Percentiles rank a stretch among this genome's conserved stretches.
Evolutionary conservation across 2,888 invertebrate genomes (phyloP).

Genomic region (Cremastinae sp.): DNA sequence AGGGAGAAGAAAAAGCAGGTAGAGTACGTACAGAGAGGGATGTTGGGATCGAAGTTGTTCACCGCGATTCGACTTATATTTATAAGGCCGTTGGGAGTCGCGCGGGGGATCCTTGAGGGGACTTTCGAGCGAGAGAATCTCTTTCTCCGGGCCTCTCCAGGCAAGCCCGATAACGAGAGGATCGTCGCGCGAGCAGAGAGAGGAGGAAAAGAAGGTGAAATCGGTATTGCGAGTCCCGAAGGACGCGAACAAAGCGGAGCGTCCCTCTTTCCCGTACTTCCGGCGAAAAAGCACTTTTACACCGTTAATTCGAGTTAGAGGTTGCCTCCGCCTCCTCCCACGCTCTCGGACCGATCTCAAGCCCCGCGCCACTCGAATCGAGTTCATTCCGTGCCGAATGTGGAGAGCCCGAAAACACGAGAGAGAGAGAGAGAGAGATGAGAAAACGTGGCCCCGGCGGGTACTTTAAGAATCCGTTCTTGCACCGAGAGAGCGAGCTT

Average conservation of each 20-base stretch:
- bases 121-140: conserved; percentile 28
- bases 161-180: conserved; percentile 22
- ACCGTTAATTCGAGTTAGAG: conserved; percentile 48
- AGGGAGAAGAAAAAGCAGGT: too few species aligned
- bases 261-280: conserved; percentile 16
- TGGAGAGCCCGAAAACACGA: too few species aligned
- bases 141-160: conserved; percentile 8
- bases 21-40: too few species aligned
- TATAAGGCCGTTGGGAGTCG: conserved; percentile 53
- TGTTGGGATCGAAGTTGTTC: conserved; percentile 22
- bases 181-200: conserved; percentile 9
- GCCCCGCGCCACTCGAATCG: conserved; percentile 37
- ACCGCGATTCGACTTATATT: conserved; percentile 51
- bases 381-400: conserved; percentile 57
- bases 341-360: neutral
- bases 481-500: too few species aligned
- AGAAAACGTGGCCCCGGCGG: conserved; percentile 33
- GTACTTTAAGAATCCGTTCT: conserved; percentile 49
- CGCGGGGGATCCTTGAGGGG: conserved; percentile 51
- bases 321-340: conserved; percentile 24
- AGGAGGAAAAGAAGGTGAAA: conserved; percentile 21
- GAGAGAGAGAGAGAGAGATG: conserved; percentile 4
- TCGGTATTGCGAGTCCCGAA: conserved; percentile 41
- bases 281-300: conserved; percentile 42
- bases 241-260: neutral